Percentiles rank a stretch among this genome's conserved stretches.
phyloP scores from a whole-genome alignment of 2,113 vertebrate species.

The Coturnix japonica region DNA sequence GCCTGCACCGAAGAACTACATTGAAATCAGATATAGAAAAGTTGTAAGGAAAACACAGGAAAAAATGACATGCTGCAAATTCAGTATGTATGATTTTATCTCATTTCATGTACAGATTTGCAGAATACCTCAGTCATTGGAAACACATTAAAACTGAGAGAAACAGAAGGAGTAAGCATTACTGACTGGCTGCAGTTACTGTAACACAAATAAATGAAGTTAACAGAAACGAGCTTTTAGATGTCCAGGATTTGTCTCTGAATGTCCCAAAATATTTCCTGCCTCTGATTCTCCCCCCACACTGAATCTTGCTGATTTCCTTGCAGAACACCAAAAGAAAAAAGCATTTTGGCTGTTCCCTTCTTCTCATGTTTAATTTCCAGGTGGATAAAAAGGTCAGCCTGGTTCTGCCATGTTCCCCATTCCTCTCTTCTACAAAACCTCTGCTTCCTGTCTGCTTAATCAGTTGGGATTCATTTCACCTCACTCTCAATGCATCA shows the following conservation, averaged over 20 bases:
- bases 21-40: not conserved
- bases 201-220: not conserved
- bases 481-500: not conserved
- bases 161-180: not conserved
- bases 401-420: not conserved
- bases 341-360: not conserved
- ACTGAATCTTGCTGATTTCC: not conserved
- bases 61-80: not conserved
- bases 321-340: not conserved
- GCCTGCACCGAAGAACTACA: not conserved
- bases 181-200: not conserved
- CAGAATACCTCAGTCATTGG: not conserved
- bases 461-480: not conserved
- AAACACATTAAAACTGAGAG: not conserved
- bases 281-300: not conserved
- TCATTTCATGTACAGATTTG: not conserved
- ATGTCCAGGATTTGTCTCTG: not conserved
- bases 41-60: not conserved
- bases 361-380: not conserved
- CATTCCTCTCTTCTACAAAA: not conserved
- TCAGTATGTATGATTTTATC: not conserved
- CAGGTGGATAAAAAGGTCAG: not conserved
- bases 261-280: not conserved
- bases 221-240: accelerated
- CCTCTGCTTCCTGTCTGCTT: not conserved